Evolutionary conservation across 2,797 vertebrate species (phyloP).

Genomic region (Alfaro cultratus): DNA sequence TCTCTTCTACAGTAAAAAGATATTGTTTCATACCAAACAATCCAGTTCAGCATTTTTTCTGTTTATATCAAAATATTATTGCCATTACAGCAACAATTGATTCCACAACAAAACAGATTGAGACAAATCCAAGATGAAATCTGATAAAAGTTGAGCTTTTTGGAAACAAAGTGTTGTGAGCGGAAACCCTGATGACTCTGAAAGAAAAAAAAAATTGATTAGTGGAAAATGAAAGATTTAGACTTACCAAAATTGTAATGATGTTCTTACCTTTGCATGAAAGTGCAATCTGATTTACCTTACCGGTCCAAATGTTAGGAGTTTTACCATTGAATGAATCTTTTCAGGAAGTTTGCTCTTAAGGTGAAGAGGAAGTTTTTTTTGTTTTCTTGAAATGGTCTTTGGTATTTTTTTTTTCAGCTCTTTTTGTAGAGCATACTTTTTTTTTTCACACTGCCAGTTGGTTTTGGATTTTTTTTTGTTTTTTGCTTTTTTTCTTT

Average conservation of each 20-base stretch:
- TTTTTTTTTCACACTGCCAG: conserved; percentile 68
- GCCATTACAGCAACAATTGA: neutral
- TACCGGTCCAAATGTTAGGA: conserved; percentile 31
- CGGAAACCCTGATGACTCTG: neutral
- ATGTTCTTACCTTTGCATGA: conserved; percentile 54
- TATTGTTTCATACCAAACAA: too few relatives aligned
- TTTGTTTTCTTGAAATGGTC: conserved; percentile 80
- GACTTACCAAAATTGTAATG: neutral
- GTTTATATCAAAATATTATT: neutral
- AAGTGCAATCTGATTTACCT: conserved; percentile 30
- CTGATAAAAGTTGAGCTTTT: neutral
- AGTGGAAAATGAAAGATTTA: neutral
- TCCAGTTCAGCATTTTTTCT: too few relatives aligned
- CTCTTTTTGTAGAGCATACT: conserved; percentile 50
- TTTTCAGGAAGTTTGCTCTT: conserved; percentile 85
- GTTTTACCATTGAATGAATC: neutral
- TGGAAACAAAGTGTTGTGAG: neutral
- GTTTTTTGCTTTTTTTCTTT: conserved; percentile 40
- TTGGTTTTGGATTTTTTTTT: conserved; percentile 8
- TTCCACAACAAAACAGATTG: neutral
- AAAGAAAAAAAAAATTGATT: neutral
- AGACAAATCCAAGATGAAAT: neutral
- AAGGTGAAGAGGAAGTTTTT: conserved; percentile 85
- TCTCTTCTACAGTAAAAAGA: too few relatives aligned
- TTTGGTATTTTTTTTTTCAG: conserved; percentile 45